Percentiles rank a stretch among this genome's conserved stretches.
Conservation (phyloP, 2,888 invertebrate genomes). For the Thecophora atra region DNA sequence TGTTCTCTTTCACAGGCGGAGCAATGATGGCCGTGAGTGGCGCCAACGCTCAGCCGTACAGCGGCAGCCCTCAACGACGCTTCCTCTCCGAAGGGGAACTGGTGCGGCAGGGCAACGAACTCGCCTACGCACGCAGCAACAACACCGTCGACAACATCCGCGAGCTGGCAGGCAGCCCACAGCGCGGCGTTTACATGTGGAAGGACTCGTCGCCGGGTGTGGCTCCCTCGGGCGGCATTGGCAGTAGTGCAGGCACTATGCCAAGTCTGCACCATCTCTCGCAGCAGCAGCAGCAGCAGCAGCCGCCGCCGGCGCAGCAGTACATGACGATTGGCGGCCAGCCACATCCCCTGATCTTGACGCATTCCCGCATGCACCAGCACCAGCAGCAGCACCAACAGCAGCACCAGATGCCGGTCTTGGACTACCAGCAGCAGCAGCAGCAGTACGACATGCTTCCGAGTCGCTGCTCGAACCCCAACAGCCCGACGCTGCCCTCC, state of each 20-base stretch:
- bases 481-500: slow-evolving; percentile 74
- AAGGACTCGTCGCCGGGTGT: slow-evolving; percentile 78
- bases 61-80: slow-evolving; percentile 77
- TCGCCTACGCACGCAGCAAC: slow-evolving; percentile 75
- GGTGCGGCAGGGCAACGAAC: slow-evolving; percentile 73
- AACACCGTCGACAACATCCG: slow-evolving; percentile 87
- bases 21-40: slow-evolving; percentile 36
- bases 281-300: slow-evolving; percentile 47
- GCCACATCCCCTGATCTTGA: slow-evolving; percentile 61
- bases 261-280: slow-evolving; percentile 53
- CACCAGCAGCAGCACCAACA: slow-evolving; percentile 45
- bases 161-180: slow-evolving; percentile 87
- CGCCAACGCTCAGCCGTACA: slow-evolving; percentile 53
- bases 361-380: slow-evolving; percentile 58
- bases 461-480: slow-evolving; percentile 76
- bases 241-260: slow-evolving; percentile 63
- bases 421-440: slow-evolving; percentile 61
- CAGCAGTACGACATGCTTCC: slow-evolving; percentile 65
- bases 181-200: slow-evolving; percentile 83
- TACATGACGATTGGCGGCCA: slow-evolving; percentile 45
- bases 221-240: slow-evolving; percentile 46
- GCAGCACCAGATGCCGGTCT: slow-evolving; percentile 19
- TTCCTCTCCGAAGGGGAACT: slow-evolving; percentile 86
- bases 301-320: slow-evolving; percentile 43
- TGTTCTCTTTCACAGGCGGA: slow-evolving; percentile 26